These are phyloP conservation scores for Rhamnusium bicolor DNA, from an alignment of 2,888 invertebrate species.

Conservation along the genomic window DNA sequence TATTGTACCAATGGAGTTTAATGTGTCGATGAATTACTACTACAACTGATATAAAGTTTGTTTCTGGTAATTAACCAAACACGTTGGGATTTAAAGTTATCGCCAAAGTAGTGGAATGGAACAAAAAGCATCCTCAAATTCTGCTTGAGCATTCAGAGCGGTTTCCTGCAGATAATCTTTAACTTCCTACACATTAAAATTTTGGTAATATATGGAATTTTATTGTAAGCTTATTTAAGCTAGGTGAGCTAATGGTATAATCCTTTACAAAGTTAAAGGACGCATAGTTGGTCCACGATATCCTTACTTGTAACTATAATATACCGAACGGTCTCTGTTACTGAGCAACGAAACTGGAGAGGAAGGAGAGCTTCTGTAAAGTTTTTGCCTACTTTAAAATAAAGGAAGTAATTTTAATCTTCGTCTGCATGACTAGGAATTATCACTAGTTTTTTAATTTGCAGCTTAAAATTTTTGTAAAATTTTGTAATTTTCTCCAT, in stretches of 20 bases:
- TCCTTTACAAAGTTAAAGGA: slow-evolving; percentile 25
- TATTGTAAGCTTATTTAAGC: slow-evolving; percentile 28
- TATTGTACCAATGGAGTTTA: slow-evolving; percentile 60
- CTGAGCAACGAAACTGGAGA: background rate
- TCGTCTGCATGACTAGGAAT: too few relatives aligned
- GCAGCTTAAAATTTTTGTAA: too few relatives aligned
- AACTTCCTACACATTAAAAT: slow-evolving; percentile 28
- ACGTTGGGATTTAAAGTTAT: slow-evolving; percentile 33
- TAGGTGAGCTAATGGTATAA: slow-evolving; percentile 29
- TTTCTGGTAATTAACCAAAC: slow-evolving; percentile 53
- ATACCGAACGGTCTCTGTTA: background rate
- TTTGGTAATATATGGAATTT: slow-evolving; percentile 30
- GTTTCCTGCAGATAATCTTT: slow-evolving; percentile 34
- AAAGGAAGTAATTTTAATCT: too few relatives aligned
- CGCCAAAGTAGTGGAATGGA: background rate
- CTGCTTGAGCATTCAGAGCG: slow-evolving; percentile 24
- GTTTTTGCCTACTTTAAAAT: too few relatives aligned
- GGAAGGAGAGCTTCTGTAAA: too few relatives aligned
- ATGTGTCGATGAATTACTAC: slow-evolving; percentile 62
- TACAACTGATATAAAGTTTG: slow-evolving; percentile 56
- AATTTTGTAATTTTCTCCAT: too few relatives aligned
- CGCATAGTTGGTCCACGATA: background rate
- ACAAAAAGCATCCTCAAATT: slow-evolving; percentile 32
- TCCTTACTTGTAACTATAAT: background rate
- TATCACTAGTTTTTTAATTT: too few relatives aligned